These are phyloP conservation scores for Mus musculus DNA, from an alignment of 2,113 vertebrate genomes.

Conservation along the genomic window GRCm39 chr1:144895501-144896000, in stretches of 20 bases:
- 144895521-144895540: background rate
- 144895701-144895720: background rate
- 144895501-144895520: background rate
- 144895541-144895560: background rate
- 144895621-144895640: background rate
- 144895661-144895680: slow-evolving; percentile 27
- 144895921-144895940: background rate
- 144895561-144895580: background rate
- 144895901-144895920: accelerated
- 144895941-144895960: background rate
- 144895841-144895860: background rate
- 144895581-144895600: slow-evolving; percentile 23
- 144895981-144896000: background rate
- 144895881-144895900: background rate
- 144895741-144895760: background rate
- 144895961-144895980: background rate
- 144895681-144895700: background rate
- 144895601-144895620: background rate
- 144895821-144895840: background rate
- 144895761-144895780: background rate
- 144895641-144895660: background rate
- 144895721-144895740: background rate
- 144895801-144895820: background rate
- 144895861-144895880: background rate
- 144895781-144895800: background rate